A percentile compares a stretch with the other conserved stretches of the same genome.
phyloP scores from a whole-genome alignment of 2,888 invertebrate genomes.

The Dolichomitus sp. region DNA sequence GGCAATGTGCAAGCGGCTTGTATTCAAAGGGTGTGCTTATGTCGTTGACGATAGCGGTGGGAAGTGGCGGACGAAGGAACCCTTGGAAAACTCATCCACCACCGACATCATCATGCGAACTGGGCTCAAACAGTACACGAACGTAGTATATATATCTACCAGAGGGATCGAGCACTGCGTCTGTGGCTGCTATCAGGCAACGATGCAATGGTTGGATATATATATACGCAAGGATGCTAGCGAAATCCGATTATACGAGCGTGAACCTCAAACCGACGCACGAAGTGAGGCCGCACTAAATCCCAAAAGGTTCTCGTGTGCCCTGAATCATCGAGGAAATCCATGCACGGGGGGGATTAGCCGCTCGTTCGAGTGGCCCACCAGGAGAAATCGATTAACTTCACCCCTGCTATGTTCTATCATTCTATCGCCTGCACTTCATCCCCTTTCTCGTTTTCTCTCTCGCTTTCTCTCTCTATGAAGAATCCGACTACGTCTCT shows the following conservation, averaged over 20 bases:
- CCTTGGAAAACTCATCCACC: conserved; percentile 48
- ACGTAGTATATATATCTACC: neutral
- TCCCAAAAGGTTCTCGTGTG: conserved; percentile 35
- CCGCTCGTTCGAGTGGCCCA: conserved; percentile 38
- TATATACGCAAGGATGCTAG: neutral
- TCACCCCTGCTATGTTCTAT: conserved; percentile 12
- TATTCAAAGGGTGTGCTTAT: conserved; percentile 55
- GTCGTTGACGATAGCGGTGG: conserved; percentile 29
- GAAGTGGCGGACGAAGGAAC: conserved; percentile 18
- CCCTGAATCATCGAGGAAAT: conserved; percentile 38
- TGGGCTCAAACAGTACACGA: conserved; percentile 6
- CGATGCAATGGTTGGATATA: neutral
- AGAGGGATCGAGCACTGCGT: neutral
- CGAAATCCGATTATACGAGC: conserved; percentile 28
- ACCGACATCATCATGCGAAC: conserved; percentile 29
- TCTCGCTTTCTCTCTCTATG: neutral
- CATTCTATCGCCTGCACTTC: conserved; percentile 22
- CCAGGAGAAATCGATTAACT: conserved; percentile 50
- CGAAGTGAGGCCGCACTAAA: conserved; percentile 20
- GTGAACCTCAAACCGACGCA: conserved; percentile 5
- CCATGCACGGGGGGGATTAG: conserved; percentile 42
- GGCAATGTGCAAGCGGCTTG: conserved; percentile 21
- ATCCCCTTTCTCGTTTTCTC: conserved; percentile 4
- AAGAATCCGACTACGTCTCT: neutral
- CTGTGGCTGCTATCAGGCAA: neutral